Evolutionary conservation across 2,888 invertebrate species (phyloP).

Genomic region (Cancer borealis): DNA sequence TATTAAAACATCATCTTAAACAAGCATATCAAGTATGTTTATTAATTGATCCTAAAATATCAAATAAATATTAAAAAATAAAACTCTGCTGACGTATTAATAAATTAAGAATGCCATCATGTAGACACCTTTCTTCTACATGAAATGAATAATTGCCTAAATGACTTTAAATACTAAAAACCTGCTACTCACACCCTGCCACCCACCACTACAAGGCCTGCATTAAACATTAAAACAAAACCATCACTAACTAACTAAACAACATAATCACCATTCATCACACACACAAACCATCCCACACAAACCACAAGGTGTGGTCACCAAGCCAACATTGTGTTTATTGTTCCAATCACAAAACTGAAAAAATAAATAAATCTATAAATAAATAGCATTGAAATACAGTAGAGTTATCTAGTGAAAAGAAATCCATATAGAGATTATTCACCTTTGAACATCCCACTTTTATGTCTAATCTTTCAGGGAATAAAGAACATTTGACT

Average conservation of each 20-base stretch:
- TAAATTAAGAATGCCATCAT: not conserved
- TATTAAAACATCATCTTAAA: not conserved
- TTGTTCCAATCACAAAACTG: slow-evolving; percentile 5
- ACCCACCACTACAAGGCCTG: slow-evolving; percentile 10
- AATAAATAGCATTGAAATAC: not conserved
- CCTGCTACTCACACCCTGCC: not conserved
- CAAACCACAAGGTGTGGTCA: not conserved
- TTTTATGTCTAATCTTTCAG: not conserved
- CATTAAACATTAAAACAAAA: slow-evolving; percentile 26
- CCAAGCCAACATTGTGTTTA: not conserved
- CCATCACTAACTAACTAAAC: not conserved
- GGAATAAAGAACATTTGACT: not conserved
- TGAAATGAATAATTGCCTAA: not conserved
- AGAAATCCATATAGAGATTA: not conserved
- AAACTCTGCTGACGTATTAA: not conserved
- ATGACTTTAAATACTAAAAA: not conserved
- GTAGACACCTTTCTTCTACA: not conserved
- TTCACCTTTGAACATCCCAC: not conserved
- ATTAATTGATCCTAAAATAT: not conserved
- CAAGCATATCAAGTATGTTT: not conserved
- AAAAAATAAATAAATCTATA: not conserved
- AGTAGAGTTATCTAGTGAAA: not conserved
- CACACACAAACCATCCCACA: not conserved
- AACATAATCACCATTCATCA: not conserved
- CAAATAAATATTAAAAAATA: not conserved